Percentiles rank a stretch among this genome's conserved stretches.
Evolutionary conservation across 2,797 vertebrate genomes (phyloP).

Genomic region (Apogon hyalosoma): DNA sequence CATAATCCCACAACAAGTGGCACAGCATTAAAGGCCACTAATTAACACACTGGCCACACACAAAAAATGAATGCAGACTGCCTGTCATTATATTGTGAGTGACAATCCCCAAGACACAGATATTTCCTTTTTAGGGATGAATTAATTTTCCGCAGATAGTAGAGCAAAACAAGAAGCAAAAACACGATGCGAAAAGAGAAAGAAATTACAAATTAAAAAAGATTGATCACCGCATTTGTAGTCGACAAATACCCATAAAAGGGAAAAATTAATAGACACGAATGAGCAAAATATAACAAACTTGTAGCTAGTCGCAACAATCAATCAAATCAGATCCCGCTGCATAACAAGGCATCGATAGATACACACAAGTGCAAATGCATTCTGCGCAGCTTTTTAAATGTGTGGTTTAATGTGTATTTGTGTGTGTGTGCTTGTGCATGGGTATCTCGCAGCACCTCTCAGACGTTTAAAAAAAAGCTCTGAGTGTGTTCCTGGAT

Average conservation of each 20-base stretch:
- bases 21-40: slow-evolving; percentile 74
- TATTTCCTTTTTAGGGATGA: slow-evolving; percentile 46
- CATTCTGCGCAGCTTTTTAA: slow-evolving; percentile 31
- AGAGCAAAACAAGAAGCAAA: slow-evolving; percentile 14
- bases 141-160: slow-evolving; percentile 31
- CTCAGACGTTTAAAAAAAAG: slow-evolving; percentile 49
- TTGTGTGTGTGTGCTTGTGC: slow-evolving; percentile 15
- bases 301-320: slow-evolving; percentile 43
- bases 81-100: slow-evolving; percentile 61
- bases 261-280: slow-evolving; percentile 44
- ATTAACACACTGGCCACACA: slow-evolving; percentile 74
- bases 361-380: not conserved
- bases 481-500: slow-evolving; percentile 78
- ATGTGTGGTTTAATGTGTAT: slow-evolving; percentile 8
- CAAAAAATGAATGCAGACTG: slow-evolving; percentile 47
- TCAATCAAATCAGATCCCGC: slow-evolving; percentile 55
- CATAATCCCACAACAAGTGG: slow-evolving; percentile 80
- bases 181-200: not conserved
- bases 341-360: slow-evolving; percentile 32
- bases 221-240: slow-evolving; percentile 36
- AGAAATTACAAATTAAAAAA: slow-evolving; percentile 4
- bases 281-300: slow-evolving; percentile 60
- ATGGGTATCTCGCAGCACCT: slow-evolving; percentile 46
- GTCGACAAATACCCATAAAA: slow-evolving; percentile 21
- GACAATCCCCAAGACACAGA: slow-evolving; percentile 54